Percentiles rank a stretch among this genome's conserved stretches.
Conservation (phyloP, 2,888 invertebrate genomes). For the Lissonota sp. region DNA sequence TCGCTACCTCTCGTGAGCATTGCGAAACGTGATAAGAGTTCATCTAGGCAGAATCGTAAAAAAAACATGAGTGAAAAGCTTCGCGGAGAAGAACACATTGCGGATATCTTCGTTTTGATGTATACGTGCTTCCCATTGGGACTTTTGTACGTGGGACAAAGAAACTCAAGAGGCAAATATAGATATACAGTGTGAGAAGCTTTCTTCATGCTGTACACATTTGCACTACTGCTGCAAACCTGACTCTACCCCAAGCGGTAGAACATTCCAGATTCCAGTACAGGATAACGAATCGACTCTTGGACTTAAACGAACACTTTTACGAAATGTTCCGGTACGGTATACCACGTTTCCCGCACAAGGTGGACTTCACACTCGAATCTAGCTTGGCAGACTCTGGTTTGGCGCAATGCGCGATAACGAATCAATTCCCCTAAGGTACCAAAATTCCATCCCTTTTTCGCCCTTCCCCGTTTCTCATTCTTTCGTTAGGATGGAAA, state of each 20-base stretch:
- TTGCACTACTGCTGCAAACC: conserved; percentile 24
- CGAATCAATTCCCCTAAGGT: conserved; percentile 62
- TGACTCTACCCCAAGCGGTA: conserved; percentile 12
- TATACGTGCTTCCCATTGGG: neutral
- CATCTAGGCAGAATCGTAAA: neutral
- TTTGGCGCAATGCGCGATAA: conserved; percentile 61
- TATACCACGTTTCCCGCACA: neutral
- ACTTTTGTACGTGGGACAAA: conserved; percentile 35
- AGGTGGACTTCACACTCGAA: neutral
- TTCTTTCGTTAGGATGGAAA: conserved; percentile 45
- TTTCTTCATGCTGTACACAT: conserved; percentile 5
- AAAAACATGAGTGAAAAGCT: conserved; percentile 8
- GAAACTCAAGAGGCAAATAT: conserved; percentile 26
- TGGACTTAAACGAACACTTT: conserved; percentile 6
- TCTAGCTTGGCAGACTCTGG: conserved; percentile 6
- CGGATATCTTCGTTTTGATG: conserved; percentile 24
- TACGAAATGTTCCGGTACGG: conserved; percentile 15
- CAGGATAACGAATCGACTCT: conserved; percentile 59
- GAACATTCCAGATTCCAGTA: conserved; percentile 36
- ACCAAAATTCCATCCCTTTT: conserved; percentile 47
- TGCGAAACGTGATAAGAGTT: neutral
- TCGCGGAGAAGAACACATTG: conserved; percentile 27
- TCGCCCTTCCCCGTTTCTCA: conserved; percentile 26
- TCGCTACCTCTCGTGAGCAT: no score
- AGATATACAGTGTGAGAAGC: neutral